Percentiles rank a stretch among this genome's conserved stretches.
Evolutionary conservation across 2,888 invertebrate species (phyloP).

Genomic region (Dicranocentrus wangi): DNA sequence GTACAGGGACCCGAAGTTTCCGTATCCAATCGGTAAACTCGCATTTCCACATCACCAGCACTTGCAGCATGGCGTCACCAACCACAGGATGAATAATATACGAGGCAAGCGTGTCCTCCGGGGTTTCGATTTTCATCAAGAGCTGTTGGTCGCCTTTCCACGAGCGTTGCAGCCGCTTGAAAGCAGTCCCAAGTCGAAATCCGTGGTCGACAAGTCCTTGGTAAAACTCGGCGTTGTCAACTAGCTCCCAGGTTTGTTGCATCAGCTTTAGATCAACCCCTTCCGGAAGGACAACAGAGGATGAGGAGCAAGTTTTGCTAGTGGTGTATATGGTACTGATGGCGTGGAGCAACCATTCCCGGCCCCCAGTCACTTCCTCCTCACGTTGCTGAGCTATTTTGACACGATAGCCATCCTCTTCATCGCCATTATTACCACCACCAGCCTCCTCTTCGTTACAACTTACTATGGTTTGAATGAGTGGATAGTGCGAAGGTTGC

Average conservation of each 20-base stretch:
- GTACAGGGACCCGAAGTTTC: slow-evolving; percentile 46
- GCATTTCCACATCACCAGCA: neutral
- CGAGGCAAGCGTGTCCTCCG: neutral
- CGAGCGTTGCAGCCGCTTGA: neutral
- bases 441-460: neutral
- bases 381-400: slow-evolving; percentile 26
- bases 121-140: slow-evolving; percentile 13
- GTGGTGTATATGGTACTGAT: too few relatives aligned
- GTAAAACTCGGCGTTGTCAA: neutral
- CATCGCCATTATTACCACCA: neutral
- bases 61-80: slow-evolving; percentile 44
- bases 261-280: too few relatives aligned
- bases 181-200: slow-evolving; percentile 19
- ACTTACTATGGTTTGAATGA: slow-evolving; percentile 16
- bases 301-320: too few relatives aligned
- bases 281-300: neutral
- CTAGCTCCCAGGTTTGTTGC: neutral
- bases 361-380: slow-evolving; percentile 14
- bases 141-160: slow-evolving; percentile 12
- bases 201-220: neutral
- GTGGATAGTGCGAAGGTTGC: neutral
- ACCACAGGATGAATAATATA: slow-evolving; percentile 60
- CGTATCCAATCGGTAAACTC: neutral
- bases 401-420: neutral
- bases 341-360: neutral